Evolutionary conservation across 1,140 invertebrate species (phyloP).

Genomic region (Lamellibrachia luymesi): DNA sequence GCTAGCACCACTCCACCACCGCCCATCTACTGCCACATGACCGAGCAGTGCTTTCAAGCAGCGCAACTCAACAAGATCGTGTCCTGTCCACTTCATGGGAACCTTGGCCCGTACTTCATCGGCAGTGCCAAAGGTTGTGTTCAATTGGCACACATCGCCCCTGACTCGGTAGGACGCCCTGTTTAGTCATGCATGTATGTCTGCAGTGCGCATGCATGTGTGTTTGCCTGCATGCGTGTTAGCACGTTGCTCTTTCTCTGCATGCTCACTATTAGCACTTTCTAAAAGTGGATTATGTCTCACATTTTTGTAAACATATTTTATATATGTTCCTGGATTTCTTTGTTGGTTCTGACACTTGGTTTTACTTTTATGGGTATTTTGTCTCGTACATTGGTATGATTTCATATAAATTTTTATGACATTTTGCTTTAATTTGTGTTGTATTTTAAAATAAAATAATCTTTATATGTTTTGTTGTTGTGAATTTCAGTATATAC

Average conservation of each 20-base stretch:
- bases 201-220: not conserved
- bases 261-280: not conserved
- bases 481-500: no score
- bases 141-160: constrained; percentile 76
- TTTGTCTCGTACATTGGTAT: no score
- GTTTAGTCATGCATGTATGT: not conserved
- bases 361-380: no score
- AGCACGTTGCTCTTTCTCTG: not conserved
- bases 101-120: constrained; percentile 42
- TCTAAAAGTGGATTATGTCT: not conserved
- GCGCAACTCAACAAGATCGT: constrained; percentile 67
- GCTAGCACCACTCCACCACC: not conserved
- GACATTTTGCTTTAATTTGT: no score
- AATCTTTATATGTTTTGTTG: no score
- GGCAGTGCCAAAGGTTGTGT: constrained; percentile 65
- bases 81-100: constrained; percentile 44
- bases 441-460: no score
- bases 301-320: not conserved
- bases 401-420: no score
- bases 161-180: constrained; percentile 67
- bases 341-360: no score
- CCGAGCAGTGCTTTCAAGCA: constrained; percentile 92
- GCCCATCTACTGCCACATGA: constrained; percentile 66
- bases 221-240: not conserved
- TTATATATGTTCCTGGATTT: no score